Evolutionary conservation across 2,888 invertebrate genomes (phyloP).

Genomic region (Electrophaes corylata): DNA sequence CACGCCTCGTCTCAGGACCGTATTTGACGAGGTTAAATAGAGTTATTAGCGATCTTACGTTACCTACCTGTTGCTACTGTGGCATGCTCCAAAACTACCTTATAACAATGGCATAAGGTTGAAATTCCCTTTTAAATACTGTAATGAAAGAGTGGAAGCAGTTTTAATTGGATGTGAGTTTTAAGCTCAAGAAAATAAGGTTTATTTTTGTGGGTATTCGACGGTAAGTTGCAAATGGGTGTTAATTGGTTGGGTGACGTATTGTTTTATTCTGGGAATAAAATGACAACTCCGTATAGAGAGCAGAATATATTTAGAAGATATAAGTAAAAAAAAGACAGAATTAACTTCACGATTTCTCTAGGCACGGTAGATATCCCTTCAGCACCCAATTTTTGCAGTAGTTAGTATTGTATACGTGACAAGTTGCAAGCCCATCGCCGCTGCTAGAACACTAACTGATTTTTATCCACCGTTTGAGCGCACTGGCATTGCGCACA

Average conservation of each 20-base stretch:
- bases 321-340: no score
- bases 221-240: slow-evolving; percentile 38
- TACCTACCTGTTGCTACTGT: slow-evolving; percentile 31
- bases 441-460: no score
- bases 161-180: slow-evolving; percentile 1
- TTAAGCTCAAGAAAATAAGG: slow-evolving; percentile 3
- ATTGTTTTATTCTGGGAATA: slow-evolving; percentile 11
- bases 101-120: slow-evolving; percentile 22
- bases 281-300: slow-evolving; percentile 1
- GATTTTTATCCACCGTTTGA: no score
- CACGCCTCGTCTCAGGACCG: slow-evolving; percentile 19
- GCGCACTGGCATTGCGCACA: no score
- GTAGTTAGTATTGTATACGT: no score
- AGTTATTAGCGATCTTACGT: slow-evolving; percentile 43
- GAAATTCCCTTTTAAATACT: slow-evolving; percentile 21
- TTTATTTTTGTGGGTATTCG: slow-evolving; percentile 8
- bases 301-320: no score
- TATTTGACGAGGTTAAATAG: slow-evolving; percentile 50
- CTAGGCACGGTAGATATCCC: no score
- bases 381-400: no score
- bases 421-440: no score
- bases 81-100: slow-evolving; percentile 5
- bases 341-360: no score
- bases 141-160: neutral
- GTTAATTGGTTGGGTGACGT: slow-evolving; percentile 56